These are phyloP conservation scores for Felis catus DNA, from an alignment of 2,113 vertebrate genomes.

Conservation along the genomic window DNA sequence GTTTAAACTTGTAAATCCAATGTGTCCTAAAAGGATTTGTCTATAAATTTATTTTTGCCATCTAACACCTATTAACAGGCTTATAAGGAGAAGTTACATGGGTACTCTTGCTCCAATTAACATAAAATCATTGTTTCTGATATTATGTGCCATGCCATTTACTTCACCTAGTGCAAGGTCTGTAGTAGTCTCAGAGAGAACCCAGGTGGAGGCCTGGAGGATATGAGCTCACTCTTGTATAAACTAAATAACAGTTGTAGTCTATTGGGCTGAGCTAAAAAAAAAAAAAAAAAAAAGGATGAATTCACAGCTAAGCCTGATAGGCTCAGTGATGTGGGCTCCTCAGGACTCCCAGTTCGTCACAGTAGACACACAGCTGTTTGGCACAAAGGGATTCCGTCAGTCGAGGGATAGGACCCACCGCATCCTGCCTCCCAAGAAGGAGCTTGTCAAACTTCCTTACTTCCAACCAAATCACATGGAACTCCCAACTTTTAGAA, in stretches of 20 bases:
- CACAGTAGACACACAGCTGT: neutral
- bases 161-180: neutral
- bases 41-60: neutral
- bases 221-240: neutral
- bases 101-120: conserved; percentile 22
- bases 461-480: neutral
- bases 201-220: neutral
- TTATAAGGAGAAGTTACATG: neutral
- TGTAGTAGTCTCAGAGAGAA: neutral
- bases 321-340: neutral
- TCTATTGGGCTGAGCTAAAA: neutral
- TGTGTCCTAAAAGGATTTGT: neutral
- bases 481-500: neutral
- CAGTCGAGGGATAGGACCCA: neutral
- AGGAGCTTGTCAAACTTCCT: neutral
- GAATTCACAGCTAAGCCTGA: neutral
- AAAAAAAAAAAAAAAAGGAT: neutral
- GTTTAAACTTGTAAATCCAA: conserved; percentile 40
- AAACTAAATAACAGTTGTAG: neutral
- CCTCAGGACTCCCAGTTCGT: neutral
- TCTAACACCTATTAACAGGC: conserved; percentile 46
- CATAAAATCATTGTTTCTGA: neutral
- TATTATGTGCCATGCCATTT: neutral
- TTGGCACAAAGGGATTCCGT: neutral
- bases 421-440: neutral